Percentiles rank a stretch among this genome's conserved stretches.
phyloP scores from a whole-genome alignment of 1,140 invertebrate species.

The Nixonia krombeini region DNA sequence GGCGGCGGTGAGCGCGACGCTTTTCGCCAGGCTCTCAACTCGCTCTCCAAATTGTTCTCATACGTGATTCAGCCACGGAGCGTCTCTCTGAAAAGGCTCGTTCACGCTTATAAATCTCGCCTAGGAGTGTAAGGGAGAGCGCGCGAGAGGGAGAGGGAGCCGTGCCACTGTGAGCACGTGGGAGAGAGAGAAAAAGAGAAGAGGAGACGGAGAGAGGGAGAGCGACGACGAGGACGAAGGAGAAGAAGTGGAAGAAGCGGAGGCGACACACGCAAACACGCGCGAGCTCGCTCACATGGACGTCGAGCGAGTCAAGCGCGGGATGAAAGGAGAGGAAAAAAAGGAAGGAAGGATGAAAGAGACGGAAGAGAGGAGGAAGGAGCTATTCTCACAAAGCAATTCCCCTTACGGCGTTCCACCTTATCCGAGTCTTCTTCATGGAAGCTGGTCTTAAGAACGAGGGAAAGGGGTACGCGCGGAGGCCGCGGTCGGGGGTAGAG shows the following conservation, averaged over 20 bases:
- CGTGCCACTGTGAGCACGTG: conserved; percentile 39
- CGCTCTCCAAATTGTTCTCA: conserved; percentile 64
- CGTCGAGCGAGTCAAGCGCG: conserved; percentile 14
- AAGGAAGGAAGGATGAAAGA: background rate
- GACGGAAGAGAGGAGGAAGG: conserved; percentile 14
- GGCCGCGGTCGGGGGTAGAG: no score
- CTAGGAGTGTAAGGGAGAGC: conserved; percentile 41
- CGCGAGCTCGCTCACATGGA: background rate
- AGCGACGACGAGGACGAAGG: conserved; percentile 13
- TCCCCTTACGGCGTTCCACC: conserved; percentile 40
- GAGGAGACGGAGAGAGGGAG: conserved; percentile 17
- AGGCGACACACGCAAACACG: no score
- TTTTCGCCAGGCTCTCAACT: conserved; percentile 21
- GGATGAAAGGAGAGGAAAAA: conserved; percentile 20
- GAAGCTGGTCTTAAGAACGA: conserved; percentile 38
- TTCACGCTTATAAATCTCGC: conserved; percentile 66
- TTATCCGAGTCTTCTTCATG: conserved; percentile 33
- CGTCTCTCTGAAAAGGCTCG: conserved; percentile 57
- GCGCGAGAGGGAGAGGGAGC: conserved; percentile 27
- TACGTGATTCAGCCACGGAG: conserved; percentile 56
- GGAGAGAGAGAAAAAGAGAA: conserved; percentile 32
- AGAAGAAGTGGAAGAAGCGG: no score
- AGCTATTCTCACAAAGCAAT: conserved; percentile 48
- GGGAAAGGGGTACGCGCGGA: conserved; percentile 1
- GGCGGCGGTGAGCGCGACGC: no score